These are phyloP conservation scores for Acrocephalus kingi DNA, from an alignment of 2,113 vertebrate species.

Conservation along the genomic window DNA sequence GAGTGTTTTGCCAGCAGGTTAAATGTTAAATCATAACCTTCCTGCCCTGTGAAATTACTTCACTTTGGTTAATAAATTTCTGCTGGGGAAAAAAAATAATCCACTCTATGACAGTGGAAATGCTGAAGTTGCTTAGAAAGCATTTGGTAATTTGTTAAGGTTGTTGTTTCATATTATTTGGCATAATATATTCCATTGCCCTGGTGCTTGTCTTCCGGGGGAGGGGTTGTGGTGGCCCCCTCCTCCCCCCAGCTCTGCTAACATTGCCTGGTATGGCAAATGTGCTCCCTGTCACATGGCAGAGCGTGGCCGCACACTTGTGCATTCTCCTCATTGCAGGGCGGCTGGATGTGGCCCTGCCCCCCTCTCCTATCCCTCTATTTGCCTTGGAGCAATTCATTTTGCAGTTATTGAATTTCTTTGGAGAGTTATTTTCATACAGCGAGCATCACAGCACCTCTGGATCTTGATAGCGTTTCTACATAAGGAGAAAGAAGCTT, in stretches of 20 bases:
- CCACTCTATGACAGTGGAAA: not conserved
- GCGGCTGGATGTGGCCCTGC: constrained; percentile 31
- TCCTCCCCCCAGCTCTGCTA: not conserved
- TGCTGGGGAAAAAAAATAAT: not conserved
- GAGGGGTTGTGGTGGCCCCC: not conserved
- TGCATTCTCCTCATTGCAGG: constrained; percentile 45
- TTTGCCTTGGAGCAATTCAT: constrained; percentile 76
- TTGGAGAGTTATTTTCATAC: constrained; percentile 76
- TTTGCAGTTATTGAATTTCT: constrained; percentile 76
- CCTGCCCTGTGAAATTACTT: constrained; percentile 8
- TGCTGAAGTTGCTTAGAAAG: not conserved
- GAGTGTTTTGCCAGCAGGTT: not conserved
- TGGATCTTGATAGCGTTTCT: constrained; percentile 78
- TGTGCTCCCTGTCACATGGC: constrained; percentile 19
- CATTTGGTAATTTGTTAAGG: not conserved
- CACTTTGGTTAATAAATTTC: constrained; percentile 26
- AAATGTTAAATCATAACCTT: constrained; percentile 33
- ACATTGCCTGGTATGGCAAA: not conserved
- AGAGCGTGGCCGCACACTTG: not conserved
- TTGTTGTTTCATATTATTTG: not conserved
- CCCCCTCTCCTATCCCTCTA: constrained; percentile 36
- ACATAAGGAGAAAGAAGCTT: constrained; percentile 77
- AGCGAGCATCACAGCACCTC: constrained; percentile 72
- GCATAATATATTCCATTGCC: not conserved
- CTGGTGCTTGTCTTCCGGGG: not conserved